Evolutionary conservation across 1,140 invertebrate genomes (phyloP), one percentile per base, ranked within the genome.

Genomic region (Antheraea mylitta): DNA sequence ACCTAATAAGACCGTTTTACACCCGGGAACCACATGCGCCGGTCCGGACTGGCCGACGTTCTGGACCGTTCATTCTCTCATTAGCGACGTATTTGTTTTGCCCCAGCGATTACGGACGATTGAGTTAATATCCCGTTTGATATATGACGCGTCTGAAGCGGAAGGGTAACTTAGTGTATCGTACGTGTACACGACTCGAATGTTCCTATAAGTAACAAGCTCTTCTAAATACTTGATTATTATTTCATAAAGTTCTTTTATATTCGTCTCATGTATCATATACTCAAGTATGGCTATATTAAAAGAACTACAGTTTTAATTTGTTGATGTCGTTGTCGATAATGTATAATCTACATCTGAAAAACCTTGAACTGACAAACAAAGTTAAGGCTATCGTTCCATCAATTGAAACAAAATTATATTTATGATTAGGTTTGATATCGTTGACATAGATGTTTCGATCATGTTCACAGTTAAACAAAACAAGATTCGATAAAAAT

Each of bases 1-100:
- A 90, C 88, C 88, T 92, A 92, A 92, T 92, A 92, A 92, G 88
- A 92, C 83, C 87, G 86, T 89, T 90, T 90, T 87, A 86, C 87
- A 89, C 82, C 81, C 85, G 80, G 80, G 82, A 81, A 88, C 86
- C 84, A 89, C 85, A 91, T 87, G 87, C 82, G 86, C 80, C 81
- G 78, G 79, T 76, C 77, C 74, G 74, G 70, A 62, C 78, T 70
- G 75, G 78, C 70, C 78, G 73, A 62, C 74, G 74, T 76, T 53
- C 79, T 77, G 77, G 79, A 79, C 79, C 79, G 82, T 88, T 86
- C 81, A 88, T 85, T 86, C 80, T 83, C 82, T 87, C 87, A 88
- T 86, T 86, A 90, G 82, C 82, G 75, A 84, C 79, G 80, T 83
- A 87, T 88, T 85, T 85, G 83, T 88, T 86, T 85, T 82, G 73